Base-by-base conservation (phyloP, 2,888 invertebrate genomes). In the Achlya flavicornis region DNA sequence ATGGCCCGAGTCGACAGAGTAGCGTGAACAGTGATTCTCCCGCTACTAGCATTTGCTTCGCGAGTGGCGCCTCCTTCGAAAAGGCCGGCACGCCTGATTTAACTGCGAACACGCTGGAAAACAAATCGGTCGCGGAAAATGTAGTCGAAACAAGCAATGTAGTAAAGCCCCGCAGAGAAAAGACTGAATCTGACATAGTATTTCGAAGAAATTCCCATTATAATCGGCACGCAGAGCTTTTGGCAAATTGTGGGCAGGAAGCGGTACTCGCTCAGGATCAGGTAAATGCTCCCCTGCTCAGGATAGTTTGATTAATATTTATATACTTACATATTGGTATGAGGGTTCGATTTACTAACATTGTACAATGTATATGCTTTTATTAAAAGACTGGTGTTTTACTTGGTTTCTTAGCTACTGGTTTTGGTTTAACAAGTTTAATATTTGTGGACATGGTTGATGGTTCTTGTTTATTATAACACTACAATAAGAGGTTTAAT, bases 111-210 rank as follows among this genome's bases (percentile, higher is more conserved):
- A 85, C 88, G 4, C 70, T 90, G 43, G 89, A 92, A 75, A 88
- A 79, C 79, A 82, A 85, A 63, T 63, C 69, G 8, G 67, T 66
- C 43, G 68, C 72, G 67, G 73, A 82, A 69, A 72, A 78, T 64
- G 71, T 88, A 80, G 80, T 86, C 79, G 85, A 86, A 63, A 61
- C 81, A 7, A 81, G 71, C 76, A 89, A 90, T 81, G 91, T 95
- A 72, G 85, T 96, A 75, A 95, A 95, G 80, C 97, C 97, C 62
- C 95, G 97, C 81, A 95, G 97, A 80, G 97, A 98, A 95, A 97
- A 97, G 94, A 98, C 97, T 83, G 97, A 98, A 93, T 97, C 97
- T 68, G 97, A 97, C 89, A 97, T 97, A 85, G 96, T 97, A 78
- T 95, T 97, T 84, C 95, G 96, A 80, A 96, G 92, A 80, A 91